These are phyloP conservation scores for Betta splendens DNA, from an alignment of 2,797 vertebrate species.

Conservation along the genomic window DNA sequence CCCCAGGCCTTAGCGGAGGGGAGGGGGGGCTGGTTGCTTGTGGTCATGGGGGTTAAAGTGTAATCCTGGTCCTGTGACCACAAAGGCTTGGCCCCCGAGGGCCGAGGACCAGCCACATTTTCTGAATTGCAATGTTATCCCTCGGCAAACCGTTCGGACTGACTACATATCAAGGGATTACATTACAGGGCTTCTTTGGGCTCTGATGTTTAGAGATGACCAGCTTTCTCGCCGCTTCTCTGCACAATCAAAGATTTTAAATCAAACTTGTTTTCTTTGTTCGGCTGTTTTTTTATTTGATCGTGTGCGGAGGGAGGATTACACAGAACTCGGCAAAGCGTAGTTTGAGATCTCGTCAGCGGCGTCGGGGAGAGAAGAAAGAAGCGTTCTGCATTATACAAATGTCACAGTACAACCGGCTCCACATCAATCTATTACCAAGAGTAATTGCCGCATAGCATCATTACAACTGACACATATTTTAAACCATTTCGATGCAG, in stretches of 20 bases:
- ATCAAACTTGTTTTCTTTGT: conserved; percentile 18
- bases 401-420: conserved; percentile 19
- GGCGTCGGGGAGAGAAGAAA: background rate
- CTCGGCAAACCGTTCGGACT: conserved; percentile 58
- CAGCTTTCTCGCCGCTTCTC: conserved; percentile 15
- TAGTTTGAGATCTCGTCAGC: conserved; percentile 9
- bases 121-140: conserved; percentile 81
- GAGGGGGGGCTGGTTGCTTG: conserved; percentile 30
- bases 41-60: conserved; percentile 79
- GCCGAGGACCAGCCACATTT: conserved; percentile 81
- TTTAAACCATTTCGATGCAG: conserved; percentile 60
- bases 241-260: background rate
- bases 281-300: conserved; percentile 10
- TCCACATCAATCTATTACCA: conserved; percentile 52
- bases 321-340: conserved; percentile 3
- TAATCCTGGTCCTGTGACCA: conserved; percentile 86
- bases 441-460: conserved; percentile 47
- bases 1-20: conserved; percentile 67
- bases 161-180: conserved; percentile 73
- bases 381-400: conserved; percentile 16
- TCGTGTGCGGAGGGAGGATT: background rate
- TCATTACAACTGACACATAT: conserved; percentile 62
- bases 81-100: conserved; percentile 80
- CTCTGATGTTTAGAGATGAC: conserved; percentile 38
- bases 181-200: conserved; percentile 41